Base-by-base conservation (phyloP, 2,797 vertebrate species). In the Alca torda region DNA sequence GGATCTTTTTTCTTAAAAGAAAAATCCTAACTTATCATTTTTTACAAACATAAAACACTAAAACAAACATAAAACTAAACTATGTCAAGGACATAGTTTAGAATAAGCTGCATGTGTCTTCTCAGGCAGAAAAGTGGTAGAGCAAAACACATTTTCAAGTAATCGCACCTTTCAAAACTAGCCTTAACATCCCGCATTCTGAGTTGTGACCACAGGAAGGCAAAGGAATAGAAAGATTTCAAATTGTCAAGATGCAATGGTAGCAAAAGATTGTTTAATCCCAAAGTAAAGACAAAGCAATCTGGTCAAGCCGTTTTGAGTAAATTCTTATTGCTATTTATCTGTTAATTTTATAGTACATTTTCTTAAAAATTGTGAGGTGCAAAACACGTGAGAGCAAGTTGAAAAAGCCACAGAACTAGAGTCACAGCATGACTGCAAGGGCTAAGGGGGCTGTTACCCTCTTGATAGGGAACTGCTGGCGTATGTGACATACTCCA, bases 401-500 rank as follows among this genome's bases (percentile, higher is more conserved):
- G 12, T 5, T 75, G 74, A 19, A 24, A 79, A 65, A 53, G 19
- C 10, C 17, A 7, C 5, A 74, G 43, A 46, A 35, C 16, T 31
- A 4, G 11, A 46, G 68, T 13, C 26, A 31, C 51, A 35, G n/a
- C 20, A 5, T 4, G 9, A 23, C 3, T 23, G 88, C 45, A 16
- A 21, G 53, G 31, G 16, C 54, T 45, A 1, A 15, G 37, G 13
- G n/a, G 7, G 15, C 41, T 13, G 1, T 33, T 17, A 7, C 25
- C 48, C 13, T 41, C 31, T 14, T 11, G 4, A 14, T 1, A 26
- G 28, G 57, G 35, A 64, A 11, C 43, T 30, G 51, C 16, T 64
- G 18, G 16, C 4, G 1, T 11, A 18, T 4, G 1, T 35, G 54
- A 54, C 11, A 7, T 4, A 5, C 45, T 28, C 10, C 11, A 13